phyloP scores from a whole-genome alignment of 1,140 invertebrate species.

The Drosophila parabipectinata region DNA sequence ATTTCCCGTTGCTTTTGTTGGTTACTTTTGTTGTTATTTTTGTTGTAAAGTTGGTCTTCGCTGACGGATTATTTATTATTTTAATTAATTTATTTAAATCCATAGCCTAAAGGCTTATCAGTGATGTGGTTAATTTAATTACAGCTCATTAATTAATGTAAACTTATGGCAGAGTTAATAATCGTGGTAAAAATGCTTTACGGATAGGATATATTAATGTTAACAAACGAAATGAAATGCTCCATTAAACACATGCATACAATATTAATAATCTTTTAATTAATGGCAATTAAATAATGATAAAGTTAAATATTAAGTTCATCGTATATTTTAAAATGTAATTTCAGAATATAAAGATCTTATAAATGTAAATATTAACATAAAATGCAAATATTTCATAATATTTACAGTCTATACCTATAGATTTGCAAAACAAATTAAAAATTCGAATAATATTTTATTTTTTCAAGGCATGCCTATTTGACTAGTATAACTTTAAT shows the following conservation, averaged over 20 bases:
- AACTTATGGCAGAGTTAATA: conserved; percentile 30
- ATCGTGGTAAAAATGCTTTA: conserved; percentile 9
- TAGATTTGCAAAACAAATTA: too few species aligned
- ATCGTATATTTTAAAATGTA: not conserved
- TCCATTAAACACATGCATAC: not conserved
- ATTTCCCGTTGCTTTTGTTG: conserved; percentile 66
- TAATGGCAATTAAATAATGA: not conserved
- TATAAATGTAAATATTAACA: too few species aligned
- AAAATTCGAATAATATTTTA: too few species aligned
- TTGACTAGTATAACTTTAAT: too few species aligned
- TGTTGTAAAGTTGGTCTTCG: conserved; percentile 50
- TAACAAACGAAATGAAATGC: not conserved
- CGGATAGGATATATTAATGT: conserved; percentile 5
- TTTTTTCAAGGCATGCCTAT: too few species aligned
- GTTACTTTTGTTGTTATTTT: conserved; percentile 40
- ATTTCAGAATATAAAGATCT: too few species aligned
- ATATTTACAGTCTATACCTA: too few species aligned
- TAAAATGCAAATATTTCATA: too few species aligned
- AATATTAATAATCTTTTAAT: not conserved
- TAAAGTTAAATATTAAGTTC: not conserved
- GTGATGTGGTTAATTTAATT: conserved; percentile 64
- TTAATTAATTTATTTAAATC: conserved; percentile 75
- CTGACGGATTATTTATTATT: conserved; percentile 67
- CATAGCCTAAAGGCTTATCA: conserved; percentile 48
- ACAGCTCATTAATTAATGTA: conserved; percentile 54